A percentile compares a stretch with the other conserved stretches of the same genome.
Conservation (phyloP, 2,888 invertebrate species). For the Andrena minutula region DNA sequence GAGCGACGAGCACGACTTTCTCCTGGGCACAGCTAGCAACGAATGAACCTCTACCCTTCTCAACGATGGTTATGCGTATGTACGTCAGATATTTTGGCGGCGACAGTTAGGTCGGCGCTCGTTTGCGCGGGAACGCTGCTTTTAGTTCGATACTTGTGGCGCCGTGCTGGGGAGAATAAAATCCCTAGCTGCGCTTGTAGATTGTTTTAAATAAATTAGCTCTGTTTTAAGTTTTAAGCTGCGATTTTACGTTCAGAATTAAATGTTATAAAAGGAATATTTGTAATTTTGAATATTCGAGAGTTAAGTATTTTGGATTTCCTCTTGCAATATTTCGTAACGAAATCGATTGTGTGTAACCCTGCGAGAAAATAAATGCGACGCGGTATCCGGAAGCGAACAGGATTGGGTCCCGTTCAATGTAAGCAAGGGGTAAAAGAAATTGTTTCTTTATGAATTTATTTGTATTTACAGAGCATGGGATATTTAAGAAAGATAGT, state of each 20-base stretch:
- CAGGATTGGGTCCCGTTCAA: too few relatives aligned
- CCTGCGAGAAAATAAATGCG: too few relatives aligned
- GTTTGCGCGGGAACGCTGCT: constrained; percentile 77
- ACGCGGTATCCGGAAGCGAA: too few relatives aligned
- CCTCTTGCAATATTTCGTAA: background rate
- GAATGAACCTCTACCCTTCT: constrained; percentile 62
- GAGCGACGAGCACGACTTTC: constrained; percentile 20
- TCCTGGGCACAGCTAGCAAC: constrained; percentile 52
- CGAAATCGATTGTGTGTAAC: background rate
- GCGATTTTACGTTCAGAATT: background rate
- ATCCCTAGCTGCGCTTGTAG: constrained; percentile 37
- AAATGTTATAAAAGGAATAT: background rate
- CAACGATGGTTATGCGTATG: constrained; percentile 68
- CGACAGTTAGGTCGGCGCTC: constrained; percentile 69
- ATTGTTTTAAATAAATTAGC: background rate
- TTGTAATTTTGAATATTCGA: too few relatives aligned
- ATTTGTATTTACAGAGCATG: too few relatives aligned
- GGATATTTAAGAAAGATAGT: too few relatives aligned
- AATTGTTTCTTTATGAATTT: too few relatives aligned
- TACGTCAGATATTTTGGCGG: constrained; percentile 77
- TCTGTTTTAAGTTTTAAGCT: background rate
- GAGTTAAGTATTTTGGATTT: background rate
- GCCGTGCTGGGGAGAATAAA: constrained; percentile 21
- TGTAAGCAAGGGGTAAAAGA: too few relatives aligned
- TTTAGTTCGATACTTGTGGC: constrained; percentile 16